Evolutionary conservation across 2,797 vertebrate species (phyloP).

Genomic region (Xyrichtys novacula): DNA sequence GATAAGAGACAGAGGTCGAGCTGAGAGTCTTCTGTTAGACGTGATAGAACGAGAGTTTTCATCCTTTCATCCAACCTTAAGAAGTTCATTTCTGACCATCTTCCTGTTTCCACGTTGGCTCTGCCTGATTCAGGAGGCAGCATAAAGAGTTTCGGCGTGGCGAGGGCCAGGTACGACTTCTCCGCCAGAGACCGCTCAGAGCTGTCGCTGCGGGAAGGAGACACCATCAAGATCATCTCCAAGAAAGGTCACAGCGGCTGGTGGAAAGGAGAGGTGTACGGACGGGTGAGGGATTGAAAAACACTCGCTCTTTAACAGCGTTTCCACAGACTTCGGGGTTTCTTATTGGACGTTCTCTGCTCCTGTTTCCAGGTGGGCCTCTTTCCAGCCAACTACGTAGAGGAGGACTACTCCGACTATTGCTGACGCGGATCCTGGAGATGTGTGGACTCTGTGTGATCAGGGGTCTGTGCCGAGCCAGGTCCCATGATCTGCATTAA

Average conservation of each 20-base stretch:
- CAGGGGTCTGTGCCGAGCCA: constrained; percentile 16
- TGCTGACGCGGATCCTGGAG: constrained; percentile 82
- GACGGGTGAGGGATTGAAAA: constrained; percentile 83
- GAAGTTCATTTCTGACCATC: background rate
- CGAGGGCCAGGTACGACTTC: constrained; percentile 93
- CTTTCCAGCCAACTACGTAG: constrained; percentile 96
- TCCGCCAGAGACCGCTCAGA: constrained; percentile 92
- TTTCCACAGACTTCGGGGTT: background rate
- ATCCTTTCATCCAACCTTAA: too few relatives aligned
- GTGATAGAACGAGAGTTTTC: too few relatives aligned
- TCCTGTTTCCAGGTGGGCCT: constrained; percentile 86
- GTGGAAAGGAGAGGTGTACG: constrained; percentile 97
- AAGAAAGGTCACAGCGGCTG: constrained; percentile 93
- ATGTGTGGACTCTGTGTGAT: constrained; percentile 6
- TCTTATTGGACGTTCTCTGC: constrained; percentile 10
- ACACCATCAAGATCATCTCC: constrained; percentile 92
- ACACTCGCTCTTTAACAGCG: background rate
- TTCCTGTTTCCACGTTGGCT: constrained; percentile 26
- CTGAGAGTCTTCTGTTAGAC: too few relatives aligned
- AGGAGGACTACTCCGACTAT: constrained; percentile 95
- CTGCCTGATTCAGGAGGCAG: constrained; percentile 78
- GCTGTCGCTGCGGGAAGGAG: constrained; percentile 90
- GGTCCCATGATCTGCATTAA: constrained; percentile 42
- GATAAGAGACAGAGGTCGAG: too few relatives aligned
- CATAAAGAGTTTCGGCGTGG: constrained; percentile 84